Evolutionary conservation across 2,113 vertebrate species (phyloP).

Genomic region (Actenoides hombroni): DNA sequence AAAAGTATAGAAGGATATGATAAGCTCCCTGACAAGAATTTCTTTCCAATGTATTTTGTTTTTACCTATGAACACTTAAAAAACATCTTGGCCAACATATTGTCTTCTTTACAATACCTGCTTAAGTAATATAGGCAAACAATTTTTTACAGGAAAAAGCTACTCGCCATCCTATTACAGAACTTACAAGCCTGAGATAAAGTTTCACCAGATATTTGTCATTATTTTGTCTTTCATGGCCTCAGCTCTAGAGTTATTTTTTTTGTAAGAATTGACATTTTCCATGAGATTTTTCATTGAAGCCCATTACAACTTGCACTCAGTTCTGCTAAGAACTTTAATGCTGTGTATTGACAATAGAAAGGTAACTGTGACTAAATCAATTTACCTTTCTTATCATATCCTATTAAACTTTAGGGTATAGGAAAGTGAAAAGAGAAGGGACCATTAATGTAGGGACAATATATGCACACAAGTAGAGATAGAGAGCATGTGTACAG

Average conservation of each 20-base stretch:
- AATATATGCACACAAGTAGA: neutral
- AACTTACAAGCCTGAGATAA: neutral
- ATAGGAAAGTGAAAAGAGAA: neutral
- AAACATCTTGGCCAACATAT: neutral
- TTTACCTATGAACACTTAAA: neutral
- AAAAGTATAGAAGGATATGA: neutral
- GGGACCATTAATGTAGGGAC: neutral
- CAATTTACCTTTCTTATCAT: neutral
- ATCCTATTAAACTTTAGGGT: neutral
- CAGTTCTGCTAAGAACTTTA: neutral
- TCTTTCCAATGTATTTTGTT: neutral
- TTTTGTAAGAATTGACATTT: neutral
- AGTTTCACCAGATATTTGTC: neutral
- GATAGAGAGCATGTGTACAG: neutral
- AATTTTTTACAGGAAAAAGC: neutral
- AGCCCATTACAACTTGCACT: neutral
- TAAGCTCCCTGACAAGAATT: neutral
- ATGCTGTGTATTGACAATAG: neutral
- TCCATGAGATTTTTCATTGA: neutral
- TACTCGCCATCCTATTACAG: neutral
- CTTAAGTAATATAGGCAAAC: neutral
- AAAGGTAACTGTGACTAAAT: neutral
- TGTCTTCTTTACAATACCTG: neutral
- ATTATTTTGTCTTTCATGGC: neutral
- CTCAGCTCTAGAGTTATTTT: neutral